Evolutionary conservation across 2,797 vertebrate species (phyloP), one percentile per base, ranked within the genome.

Genomic region (Siniperca obscura): DNA sequence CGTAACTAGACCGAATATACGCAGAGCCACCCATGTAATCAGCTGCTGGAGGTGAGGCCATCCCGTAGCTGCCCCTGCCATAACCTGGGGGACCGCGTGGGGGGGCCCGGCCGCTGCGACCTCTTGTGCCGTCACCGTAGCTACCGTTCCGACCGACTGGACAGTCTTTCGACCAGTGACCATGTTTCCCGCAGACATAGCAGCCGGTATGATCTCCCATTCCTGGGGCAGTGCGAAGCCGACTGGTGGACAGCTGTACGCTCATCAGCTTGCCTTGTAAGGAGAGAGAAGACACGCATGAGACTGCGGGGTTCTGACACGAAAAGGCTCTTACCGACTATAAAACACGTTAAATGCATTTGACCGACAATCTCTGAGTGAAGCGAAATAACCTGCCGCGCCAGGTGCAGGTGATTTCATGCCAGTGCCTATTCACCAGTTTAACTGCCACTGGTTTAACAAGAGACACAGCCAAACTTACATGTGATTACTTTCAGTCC

Each of bases 101-200:
- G 68, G 57, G 89, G 64, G 48, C 92, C 68, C 87, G 76, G 83
- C 84, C 65, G 53, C 76, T 66, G 73, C 42, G 82, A 77, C 78
- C 87, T 86, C 92, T 92, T 76, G 46, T 22, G 78, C 55, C 86
- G 0, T 93, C 91, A 21, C 87, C 83, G 85, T 92, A 84, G 94
- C 92, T 92, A 93, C 95, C 91, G 90, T 96, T 95, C 94, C 94
- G 96, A 93, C 96, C 93, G 87, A 96, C 91, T 38, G 97, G 97
- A 92, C 98, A 99, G 94, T 98, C 96, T 96, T 98, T 98, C 82
- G 97, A 98, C 98, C 98, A 99, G 94, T 98, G 98, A 90, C 98
- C 97, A 84, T 97, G 97, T 95, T 98, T 97, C 80, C 95, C 95
- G 56, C 95, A 95, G 93, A 94, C 92, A 90, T 92, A 96, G 92